These are phyloP conservation scores for Cololabis saira DNA, from an alignment of 2,113 vertebrate species.

Conservation along the genomic window DNA sequence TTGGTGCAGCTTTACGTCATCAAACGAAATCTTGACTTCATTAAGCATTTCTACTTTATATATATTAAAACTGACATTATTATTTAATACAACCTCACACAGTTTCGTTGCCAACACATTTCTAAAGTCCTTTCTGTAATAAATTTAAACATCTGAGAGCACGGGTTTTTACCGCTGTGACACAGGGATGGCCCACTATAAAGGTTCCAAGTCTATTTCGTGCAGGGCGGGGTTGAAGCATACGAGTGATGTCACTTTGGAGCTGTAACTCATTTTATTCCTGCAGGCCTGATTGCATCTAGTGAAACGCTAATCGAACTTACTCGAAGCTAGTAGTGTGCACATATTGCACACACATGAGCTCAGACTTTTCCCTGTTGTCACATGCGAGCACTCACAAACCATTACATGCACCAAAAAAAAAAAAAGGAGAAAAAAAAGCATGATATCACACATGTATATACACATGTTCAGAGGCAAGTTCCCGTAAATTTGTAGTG, in stretches of 20 bases:
- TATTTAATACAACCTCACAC: not conserved
- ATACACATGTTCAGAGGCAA: slow-evolving; percentile 16
- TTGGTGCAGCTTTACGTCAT: not conserved
- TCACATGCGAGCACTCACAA: slow-evolving; percentile 37
- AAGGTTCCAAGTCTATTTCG: slow-evolving; percentile 24
- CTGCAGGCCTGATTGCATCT: slow-evolving; percentile 46
- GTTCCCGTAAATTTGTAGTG: slow-evolving; percentile 48
- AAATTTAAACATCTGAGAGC: slow-evolving; percentile 3
- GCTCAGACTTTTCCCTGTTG: slow-evolving; percentile 53
- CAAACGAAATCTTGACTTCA: not conserved
- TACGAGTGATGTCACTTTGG: slow-evolving; percentile 69
- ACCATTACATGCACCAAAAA: slow-evolving; percentile 32
- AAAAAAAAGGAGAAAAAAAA: slow-evolving; percentile 23
- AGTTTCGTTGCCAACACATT: too few species aligned
- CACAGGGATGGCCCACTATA: slow-evolving; percentile 22
- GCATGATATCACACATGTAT: slow-evolving; percentile 54
- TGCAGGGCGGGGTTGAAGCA: slow-evolving; percentile 60
- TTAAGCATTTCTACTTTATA: not conserved
- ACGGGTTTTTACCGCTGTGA: slow-evolving; percentile 17
- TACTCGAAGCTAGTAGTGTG: slow-evolving; percentile 49
- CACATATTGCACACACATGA: slow-evolving; percentile 50
- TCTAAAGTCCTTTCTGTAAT: not conserved
- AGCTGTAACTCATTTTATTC: slow-evolving; percentile 66
- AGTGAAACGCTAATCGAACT: slow-evolving; percentile 70
- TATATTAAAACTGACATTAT: not conserved